A percentile compares a stretch with the other conserved stretches of the same genome.
phyloP scores from a whole-genome alignment of 64 coral and sea anemone genomes.

The Montipora capricornis region DNA sequence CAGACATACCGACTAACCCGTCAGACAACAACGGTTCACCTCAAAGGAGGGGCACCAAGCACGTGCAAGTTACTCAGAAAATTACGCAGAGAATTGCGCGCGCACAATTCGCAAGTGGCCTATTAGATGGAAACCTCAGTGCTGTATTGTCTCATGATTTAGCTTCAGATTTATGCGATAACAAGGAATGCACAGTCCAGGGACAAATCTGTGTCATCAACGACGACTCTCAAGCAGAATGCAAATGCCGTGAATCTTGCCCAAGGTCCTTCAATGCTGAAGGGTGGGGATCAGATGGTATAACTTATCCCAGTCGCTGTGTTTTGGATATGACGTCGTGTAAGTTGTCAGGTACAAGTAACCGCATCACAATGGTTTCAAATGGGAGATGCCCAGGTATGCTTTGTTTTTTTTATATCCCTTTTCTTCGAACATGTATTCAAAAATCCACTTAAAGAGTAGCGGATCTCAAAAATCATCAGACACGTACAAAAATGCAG shows the following conservation, averaged over 20 bases:
- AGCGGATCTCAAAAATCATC: background rate
- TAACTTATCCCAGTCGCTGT: slow-evolving; percentile 76
- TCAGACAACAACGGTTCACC: too few species aligned
- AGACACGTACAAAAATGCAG: too few species aligned
- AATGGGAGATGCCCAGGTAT: slow-evolving; percentile 65
- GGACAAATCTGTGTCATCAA: slow-evolving; percentile 77
- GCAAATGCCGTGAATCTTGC: slow-evolving; percentile 61
- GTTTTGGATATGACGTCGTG: slow-evolving; percentile 86
- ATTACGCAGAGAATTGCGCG: too few species aligned
- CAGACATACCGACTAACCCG: too few species aligned
- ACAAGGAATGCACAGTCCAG: slow-evolving; percentile 55
- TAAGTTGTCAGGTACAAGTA: slow-evolving; percentile 16
- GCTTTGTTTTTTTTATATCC: background rate
- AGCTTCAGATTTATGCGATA: slow-evolving; percentile 42
- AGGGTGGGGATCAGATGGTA: slow-evolving; percentile 80
- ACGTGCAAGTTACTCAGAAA: too few species aligned
- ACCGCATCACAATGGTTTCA: slow-evolving; percentile 62
- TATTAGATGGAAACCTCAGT: too few species aligned
- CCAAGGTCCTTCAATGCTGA: slow-evolving; percentile 17
- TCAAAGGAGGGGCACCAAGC: too few species aligned
- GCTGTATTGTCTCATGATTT: background rate
- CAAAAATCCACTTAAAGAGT: background rate
- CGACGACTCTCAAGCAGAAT: slow-evolving; percentile 51
- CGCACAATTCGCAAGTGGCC: too few species aligned
- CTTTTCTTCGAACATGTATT: too few species aligned